Evolutionary conservation across 2,113 vertebrate genomes (phyloP), one percentile per base, ranked within the genome.

Genomic region (Tringa solitaria): DNA sequence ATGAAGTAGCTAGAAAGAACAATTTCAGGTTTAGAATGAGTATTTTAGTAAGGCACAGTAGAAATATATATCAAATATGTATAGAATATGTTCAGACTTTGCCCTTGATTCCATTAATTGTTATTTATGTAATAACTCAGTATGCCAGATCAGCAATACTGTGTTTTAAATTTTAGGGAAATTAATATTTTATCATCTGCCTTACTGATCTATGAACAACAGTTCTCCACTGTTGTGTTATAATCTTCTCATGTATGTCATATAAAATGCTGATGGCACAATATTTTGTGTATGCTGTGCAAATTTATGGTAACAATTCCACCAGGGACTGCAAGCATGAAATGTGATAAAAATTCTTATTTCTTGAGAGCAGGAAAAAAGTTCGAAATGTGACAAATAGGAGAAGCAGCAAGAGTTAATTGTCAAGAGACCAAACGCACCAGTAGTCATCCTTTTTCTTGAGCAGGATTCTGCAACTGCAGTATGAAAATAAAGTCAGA

Each of bases 281-380:
- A 96, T 97, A 97, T 97, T 98, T 97, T 97, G 89, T 93, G 84
- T 97, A 97, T 97, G 84, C 95, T 18, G 93, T 95, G 97, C 87
- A 98, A 98, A 98, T 98, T 97, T 98, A 97, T 98, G 95, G 83
- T 96, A 94, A 95, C 92, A 97, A 96, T 97, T 96, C 87, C 93
- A 97, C 91, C 94, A 96, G 81, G 82, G 95, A 97, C 92, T 87
- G 86, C n/a, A 88, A 93, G 95, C 92, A 96, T 78, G 79, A 93
- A 93, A 97, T 96, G 94, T 96, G 95, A 97, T 97, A 97, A 97
- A 97, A 98, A 97, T 97, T 97, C 94, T 97, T 91, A 95, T 95
- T 97, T 92, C 92, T 78, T 94, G 69, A 96, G 95, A 97, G 93
- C 46, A 67, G 95, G 92, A 97, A 83, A 79, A 81, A 96, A 84